These are phyloP conservation scores for Drosophila seguyi DNA, from an alignment of 1,140 invertebrate genomes.

Conservation along the genomic window DNA sequence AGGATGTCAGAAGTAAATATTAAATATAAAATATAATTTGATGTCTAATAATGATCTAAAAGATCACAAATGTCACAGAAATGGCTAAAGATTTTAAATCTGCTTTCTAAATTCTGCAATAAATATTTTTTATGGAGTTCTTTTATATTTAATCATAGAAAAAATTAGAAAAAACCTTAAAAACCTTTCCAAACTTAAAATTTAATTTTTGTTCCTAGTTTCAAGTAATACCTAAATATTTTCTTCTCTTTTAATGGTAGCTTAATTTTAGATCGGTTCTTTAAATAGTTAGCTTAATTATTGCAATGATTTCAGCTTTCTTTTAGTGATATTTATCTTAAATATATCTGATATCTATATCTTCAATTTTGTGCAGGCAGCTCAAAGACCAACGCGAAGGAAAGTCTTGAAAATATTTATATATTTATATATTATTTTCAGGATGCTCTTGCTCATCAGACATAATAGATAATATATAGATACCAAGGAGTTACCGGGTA, in stretches of 20 bases:
- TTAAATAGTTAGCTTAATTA: neutral
- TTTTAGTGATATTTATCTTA: neutral
- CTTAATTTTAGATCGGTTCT: neutral
- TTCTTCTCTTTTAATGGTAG: too few species aligned
- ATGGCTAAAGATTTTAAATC: neutral
- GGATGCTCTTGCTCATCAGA: neutral
- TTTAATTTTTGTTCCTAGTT: too few species aligned
- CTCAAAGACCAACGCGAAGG: constrained; percentile 2
- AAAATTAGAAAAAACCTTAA: too few species aligned
- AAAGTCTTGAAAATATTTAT: neutral
- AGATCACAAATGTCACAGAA: too few species aligned
- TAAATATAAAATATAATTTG: too few species aligned
- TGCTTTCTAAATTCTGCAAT: too few species aligned
- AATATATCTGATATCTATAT: neutral
- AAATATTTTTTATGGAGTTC: too few species aligned
- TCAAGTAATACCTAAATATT: neutral
- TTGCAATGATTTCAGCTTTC: neutral
- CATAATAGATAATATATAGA: neutral
- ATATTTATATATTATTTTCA: neutral
- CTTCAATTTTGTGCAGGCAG: neutral
- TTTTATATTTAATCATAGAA: too few species aligned
- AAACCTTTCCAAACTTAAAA: neutral
- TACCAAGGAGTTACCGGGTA: neutral
- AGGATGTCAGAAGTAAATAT: too few species aligned
- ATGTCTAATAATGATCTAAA: too few species aligned